Percentiles rank a stretch among this genome's conserved stretches.
Conservation (phyloP, 2,888 invertebrate genomes). For the Panopea generosa region DNA sequence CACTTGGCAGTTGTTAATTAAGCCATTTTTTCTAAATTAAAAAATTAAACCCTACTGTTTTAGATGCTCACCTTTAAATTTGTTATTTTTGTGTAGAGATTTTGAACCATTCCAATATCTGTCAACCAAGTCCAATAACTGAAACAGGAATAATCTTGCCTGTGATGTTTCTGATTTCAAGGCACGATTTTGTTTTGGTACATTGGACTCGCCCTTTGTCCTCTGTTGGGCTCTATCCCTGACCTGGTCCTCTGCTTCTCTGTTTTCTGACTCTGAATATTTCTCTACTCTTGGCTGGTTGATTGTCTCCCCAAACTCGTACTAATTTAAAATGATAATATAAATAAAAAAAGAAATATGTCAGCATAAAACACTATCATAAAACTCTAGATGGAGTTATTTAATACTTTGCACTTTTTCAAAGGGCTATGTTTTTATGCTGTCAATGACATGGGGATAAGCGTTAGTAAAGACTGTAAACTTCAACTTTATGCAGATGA, state of each 20-base stretch:
- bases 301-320: background rate
- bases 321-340: background rate
- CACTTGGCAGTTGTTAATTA: too few species aligned
- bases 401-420: too few species aligned
- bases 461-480: too few species aligned
- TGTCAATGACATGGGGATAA: too few species aligned
- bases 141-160: slow-evolving; percentile 69
- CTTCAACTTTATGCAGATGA: too few species aligned
- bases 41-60: too few species aligned
- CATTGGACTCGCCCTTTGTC: background rate
- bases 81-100: slow-evolving; percentile 83
- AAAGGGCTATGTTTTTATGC: too few species aligned
- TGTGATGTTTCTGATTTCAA: slow-evolving; percentile 57
- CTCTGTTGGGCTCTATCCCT: background rate
- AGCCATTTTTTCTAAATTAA: too few species aligned
- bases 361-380: too few species aligned
- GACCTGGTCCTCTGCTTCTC: slow-evolving; percentile 12
- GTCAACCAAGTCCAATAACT: slow-evolving; percentile 82
- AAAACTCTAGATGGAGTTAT: too few species aligned
- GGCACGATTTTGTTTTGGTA: slow-evolving; percentile 5
- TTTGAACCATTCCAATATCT: slow-evolving; percentile 85
- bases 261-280: slow-evolving; percentile 27
- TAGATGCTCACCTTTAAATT: slow-evolving; percentile 83
- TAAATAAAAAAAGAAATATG: too few species aligned
- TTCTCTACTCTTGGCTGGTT: slow-evolving; percentile 41